Conservation (phyloP, 2,888 invertebrate species). For the Eupeodes latifasciatus region DNA sequence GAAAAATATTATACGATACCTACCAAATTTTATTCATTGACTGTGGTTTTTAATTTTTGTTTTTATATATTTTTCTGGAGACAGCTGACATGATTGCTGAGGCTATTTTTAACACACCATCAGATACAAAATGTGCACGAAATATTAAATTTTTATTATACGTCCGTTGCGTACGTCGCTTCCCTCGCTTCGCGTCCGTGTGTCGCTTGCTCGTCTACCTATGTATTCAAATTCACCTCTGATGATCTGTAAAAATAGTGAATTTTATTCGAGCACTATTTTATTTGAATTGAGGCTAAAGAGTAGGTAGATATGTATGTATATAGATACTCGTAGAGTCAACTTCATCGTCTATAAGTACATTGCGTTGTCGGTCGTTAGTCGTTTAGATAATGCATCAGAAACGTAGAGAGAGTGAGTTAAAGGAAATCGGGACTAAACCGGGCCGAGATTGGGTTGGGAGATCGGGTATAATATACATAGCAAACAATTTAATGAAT, state of each 20-base stretch:
- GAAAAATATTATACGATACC: not conserved
- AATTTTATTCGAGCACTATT: slow-evolving; percentile 11
- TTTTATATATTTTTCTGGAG: slow-evolving; percentile 1
- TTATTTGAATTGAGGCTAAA: slow-evolving; percentile 15
- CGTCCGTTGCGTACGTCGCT: too few relatives aligned
- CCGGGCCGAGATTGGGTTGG: not conserved
- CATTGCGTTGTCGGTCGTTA: not conserved
- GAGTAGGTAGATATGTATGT: not conserved
- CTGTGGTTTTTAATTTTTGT: not conserved
- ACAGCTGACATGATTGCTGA: slow-evolving; percentile 34
- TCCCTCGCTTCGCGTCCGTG: too few relatives aligned
- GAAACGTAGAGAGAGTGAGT: not conserved
- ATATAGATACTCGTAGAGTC: not conserved
- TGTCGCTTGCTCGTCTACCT: too few relatives aligned
- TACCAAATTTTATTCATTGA: slow-evolving; percentile 9
- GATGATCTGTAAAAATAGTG: slow-evolving; percentile 13
- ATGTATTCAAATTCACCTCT: slow-evolving; percentile 16
- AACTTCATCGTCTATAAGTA: not conserved
- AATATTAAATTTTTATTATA: not conserved
- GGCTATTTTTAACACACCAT: slow-evolving; percentile 21
- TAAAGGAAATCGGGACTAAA: not conserved
- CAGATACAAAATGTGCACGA: not conserved
- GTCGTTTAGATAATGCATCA: slow-evolving; percentile 10
- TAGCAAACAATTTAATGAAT: slow-evolving; percentile 17
- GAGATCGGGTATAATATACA: not conserved